These are phyloP conservation scores for Sminthopsis crassicaudata DNA, from an alignment of 2,113 vertebrate genomes.

Conservation along the genomic window DNA sequence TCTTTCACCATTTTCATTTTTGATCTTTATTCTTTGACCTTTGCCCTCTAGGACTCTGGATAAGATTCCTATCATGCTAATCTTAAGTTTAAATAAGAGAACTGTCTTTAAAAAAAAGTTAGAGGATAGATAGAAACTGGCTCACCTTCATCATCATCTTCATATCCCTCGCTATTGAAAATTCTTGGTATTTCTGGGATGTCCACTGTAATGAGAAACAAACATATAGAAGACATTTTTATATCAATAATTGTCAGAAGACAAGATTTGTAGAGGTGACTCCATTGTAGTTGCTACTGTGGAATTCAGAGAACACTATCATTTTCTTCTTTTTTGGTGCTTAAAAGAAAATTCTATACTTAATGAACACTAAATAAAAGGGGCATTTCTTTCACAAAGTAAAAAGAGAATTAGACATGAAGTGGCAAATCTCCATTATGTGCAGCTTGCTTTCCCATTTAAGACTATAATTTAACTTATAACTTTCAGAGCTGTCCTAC, in stretches of 20 bases:
- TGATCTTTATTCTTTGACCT: constrained; percentile 36
- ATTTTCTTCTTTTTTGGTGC: background rate
- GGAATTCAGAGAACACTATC: constrained; percentile 4
- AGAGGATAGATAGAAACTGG: background rate
- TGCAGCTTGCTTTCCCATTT: no score
- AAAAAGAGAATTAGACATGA: no score
- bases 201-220: constrained; percentile 83
- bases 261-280: background rate
- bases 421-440: no score
- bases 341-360: no score
- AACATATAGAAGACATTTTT: constrained; percentile 43
- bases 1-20: constrained; percentile 30
- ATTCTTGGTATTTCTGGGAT: constrained; percentile 79
- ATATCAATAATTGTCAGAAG: constrained; percentile 13
- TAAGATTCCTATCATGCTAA: constrained; percentile 50
- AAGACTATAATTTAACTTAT: no score
- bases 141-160: constrained; percentile 83
- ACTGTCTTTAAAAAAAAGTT: background rate
- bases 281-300: background rate
- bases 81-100: constrained; percentile 42
- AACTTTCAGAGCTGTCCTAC: no score
- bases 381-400: no score
- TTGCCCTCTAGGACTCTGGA: background rate
- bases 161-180: constrained; percentile 76
- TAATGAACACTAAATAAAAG: no score